Percentiles rank a stretch among this genome's conserved stretches.
Conservation (phyloP, 2,797 vertebrate species). For the Cryptoprocta ferox region DNA sequence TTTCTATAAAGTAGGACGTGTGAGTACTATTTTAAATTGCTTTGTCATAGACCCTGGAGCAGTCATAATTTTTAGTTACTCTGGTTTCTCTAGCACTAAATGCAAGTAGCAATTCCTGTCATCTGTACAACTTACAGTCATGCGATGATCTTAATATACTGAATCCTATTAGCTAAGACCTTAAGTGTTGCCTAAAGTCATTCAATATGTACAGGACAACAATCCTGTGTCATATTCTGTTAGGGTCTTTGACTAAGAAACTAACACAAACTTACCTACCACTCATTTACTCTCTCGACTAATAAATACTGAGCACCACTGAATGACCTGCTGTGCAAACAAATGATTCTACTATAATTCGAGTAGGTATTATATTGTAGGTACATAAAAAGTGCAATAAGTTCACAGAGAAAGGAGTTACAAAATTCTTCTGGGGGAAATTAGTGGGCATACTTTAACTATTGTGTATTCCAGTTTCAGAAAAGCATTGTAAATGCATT, state of each 20-base stretch:
- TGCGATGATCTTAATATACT: slow-evolving; percentile 5
- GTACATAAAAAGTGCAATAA: neutral
- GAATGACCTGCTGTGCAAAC: slow-evolving; percentile 16
- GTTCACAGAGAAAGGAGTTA: neutral
- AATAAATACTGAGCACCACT: slow-evolving; percentile 29
- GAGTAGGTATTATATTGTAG: neutral
- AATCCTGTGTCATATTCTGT: neutral
- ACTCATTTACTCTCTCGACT: neutral
- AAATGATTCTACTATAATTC: slow-evolving; percentile 33
- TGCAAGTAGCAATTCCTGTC: slow-evolving; percentile 41
- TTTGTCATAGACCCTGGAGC: slow-evolving; percentile 69
- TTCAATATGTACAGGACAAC: neutral
- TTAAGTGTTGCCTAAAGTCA: slow-evolving; percentile 30
- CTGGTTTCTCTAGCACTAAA: slow-evolving; percentile 50
- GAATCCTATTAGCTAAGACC: neutral
- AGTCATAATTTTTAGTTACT: slow-evolving; percentile 73
- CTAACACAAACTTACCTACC: neutral
- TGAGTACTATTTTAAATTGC: slow-evolving; percentile 73
- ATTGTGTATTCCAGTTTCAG: neutral
- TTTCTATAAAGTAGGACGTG: slow-evolving; percentile 61
- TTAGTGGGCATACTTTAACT: neutral
- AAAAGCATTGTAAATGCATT: neutral
- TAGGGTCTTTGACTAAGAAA: neutral
- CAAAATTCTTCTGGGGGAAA: neutral
- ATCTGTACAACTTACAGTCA: slow-evolving; percentile 41